Evolutionary conservation across 1,140 invertebrate species (phyloP).

Genomic region (Tyrophagus putrescentiae): DNA sequence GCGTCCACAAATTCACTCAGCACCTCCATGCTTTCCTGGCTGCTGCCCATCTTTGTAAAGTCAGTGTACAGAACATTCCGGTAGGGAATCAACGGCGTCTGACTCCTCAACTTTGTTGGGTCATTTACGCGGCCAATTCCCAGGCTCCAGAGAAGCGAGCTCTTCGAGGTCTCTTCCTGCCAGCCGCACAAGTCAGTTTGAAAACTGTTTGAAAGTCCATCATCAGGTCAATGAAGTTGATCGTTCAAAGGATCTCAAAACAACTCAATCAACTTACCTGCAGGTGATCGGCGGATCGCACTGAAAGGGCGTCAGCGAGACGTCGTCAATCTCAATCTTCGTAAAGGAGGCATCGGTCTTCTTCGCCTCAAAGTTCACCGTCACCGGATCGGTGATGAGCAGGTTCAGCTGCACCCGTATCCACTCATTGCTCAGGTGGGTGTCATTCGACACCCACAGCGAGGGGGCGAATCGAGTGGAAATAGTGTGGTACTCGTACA

Average conservation of each 20-base stretch:
- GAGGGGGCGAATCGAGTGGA: too few relatives aligned
- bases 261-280: too few relatives aligned
- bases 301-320: not conserved
- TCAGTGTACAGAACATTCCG: not conserved
- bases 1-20: slow-evolving; percentile 1
- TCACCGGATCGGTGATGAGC: not conserved
- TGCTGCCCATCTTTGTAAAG: not conserved
- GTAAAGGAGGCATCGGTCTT: not conserved
- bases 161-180: slow-evolving; percentile 1
- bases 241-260: too few relatives aligned
- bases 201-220: too few relatives aligned
- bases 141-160: not conserved
- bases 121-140: not conserved
- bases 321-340: not conserved
- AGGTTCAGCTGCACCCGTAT: not conserved
- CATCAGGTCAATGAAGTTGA: too few relatives aligned
- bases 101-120: not conserved
- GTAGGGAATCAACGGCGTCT: not conserved
- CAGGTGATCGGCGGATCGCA: not conserved
- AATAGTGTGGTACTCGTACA: too few relatives aligned
- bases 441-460: not conserved
- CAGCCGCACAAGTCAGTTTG: not conserved
- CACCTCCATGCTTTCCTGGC: slow-evolving; percentile 3
- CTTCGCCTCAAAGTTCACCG: not conserved
- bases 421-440: not conserved